Evolutionary conservation across 2,797 vertebrate genomes (phyloP).

Genomic region (Euthynnus affinis): DNA sequence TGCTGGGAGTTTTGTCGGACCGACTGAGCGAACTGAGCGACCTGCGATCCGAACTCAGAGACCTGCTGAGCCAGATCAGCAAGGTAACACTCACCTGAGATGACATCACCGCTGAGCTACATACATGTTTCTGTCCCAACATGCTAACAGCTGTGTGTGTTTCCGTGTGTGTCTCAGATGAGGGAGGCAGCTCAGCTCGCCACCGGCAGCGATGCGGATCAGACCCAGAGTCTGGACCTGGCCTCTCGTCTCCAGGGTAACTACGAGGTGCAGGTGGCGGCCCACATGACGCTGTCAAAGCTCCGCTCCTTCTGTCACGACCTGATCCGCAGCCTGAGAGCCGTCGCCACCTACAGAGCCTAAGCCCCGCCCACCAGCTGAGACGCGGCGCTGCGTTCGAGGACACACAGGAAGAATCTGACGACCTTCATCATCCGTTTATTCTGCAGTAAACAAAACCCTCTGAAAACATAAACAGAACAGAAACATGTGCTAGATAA

Average conservation of each 20-base stretch:
- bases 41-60: constrained; percentile 79
- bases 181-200: constrained; percentile 31
- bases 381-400: neutral
- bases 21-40: constrained; percentile 62
- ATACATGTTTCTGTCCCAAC: neutral
- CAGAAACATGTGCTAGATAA: no score
- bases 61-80: constrained; percentile 82
- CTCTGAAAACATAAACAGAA: no score
- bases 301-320: constrained; percentile 78
- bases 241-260: constrained; percentile 41
- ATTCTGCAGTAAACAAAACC: neutral
- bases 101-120: neutral
- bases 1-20: constrained; percentile 74
- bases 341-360: constrained; percentile 26
- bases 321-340: constrained; percentile 74
- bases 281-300: constrained; percentile 71
- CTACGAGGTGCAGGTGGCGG: constrained; percentile 69
- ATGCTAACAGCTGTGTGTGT: constrained; percentile 9
- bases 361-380: constrained; percentile 16
- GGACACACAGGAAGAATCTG: neutral
- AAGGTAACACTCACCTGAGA: constrained; percentile 64
- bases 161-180: constrained; percentile 61
- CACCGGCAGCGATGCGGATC: accelerated
- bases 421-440: neutral
- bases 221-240: constrained; percentile 26